These are phyloP conservation scores for Epistrophella euchroma DNA, from an alignment of 2,888 invertebrate genomes.

Conservation along the genomic window DNA sequence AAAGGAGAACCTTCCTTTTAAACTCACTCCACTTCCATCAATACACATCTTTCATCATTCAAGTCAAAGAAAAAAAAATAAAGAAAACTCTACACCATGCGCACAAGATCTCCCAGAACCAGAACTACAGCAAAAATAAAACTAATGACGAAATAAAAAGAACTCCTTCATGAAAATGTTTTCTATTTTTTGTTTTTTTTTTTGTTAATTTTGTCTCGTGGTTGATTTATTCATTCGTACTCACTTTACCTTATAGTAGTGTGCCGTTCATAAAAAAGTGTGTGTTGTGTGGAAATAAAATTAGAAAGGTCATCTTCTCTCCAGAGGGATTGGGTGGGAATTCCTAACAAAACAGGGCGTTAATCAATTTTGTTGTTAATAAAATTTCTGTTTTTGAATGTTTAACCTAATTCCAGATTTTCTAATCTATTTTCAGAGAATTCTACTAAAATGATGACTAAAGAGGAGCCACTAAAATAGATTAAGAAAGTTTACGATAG, in stretches of 20 bases:
- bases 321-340: not conserved
- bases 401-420: slow-evolving; percentile 48
- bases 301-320: slow-evolving; percentile 46
- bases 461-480: slow-evolving; percentile 37
- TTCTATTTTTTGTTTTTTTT: slow-evolving; percentile 15
- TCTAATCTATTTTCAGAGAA: slow-evolving; percentile 61
- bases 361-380: slow-evolving; percentile 27
- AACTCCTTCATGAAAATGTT: slow-evolving; percentile 43
- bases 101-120: slow-evolving; percentile 49
- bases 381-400: slow-evolving; percentile 35
- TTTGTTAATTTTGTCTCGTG: slow-evolving; percentile 7
- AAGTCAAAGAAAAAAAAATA: slow-evolving; percentile 28
- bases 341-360: not conserved
- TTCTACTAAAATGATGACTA: slow-evolving; percentile 46
- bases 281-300: slow-evolving; percentile 41
- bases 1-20: slow-evolving; percentile 44
- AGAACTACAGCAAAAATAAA: slow-evolving; percentile 57
- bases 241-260: slow-evolving; percentile 11
- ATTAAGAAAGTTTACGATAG: not conserved
- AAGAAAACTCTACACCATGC: slow-evolving; percentile 60
- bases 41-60: slow-evolving; percentile 44
- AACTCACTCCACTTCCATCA: slow-evolving; percentile 36
- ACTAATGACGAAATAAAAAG: slow-evolving; percentile 66
- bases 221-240: slow-evolving; percentile 46
- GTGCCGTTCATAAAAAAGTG: slow-evolving; percentile 37